Evolutionary conservation across 2,888 invertebrate species (phyloP).

Genomic region (Thereva nobilitata): DNA sequence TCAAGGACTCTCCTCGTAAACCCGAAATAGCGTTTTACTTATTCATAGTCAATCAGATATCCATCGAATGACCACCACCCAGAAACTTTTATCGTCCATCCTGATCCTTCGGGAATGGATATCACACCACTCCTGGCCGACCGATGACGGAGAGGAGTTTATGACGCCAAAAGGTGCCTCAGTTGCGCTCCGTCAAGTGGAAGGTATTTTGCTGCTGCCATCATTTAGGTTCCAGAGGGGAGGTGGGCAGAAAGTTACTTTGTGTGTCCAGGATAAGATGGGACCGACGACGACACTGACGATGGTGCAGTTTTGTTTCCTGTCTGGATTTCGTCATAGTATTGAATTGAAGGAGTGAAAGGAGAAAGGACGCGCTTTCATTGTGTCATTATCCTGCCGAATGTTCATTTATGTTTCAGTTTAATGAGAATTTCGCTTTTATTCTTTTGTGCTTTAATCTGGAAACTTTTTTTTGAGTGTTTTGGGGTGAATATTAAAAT

Average conservation of each 20-base stretch:
- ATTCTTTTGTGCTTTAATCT: slow-evolving; percentile 26
- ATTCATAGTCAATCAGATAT: slow-evolving; percentile 40
- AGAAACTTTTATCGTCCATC: slow-evolving; percentile 19
- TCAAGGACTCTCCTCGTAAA: slow-evolving; percentile 34
- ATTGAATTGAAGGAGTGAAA: not conserved
- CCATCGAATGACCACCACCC: slow-evolving; percentile 38
- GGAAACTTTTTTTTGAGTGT: not conserved
- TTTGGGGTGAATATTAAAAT: slow-evolving; percentile 3
- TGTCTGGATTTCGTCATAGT: slow-evolving; percentile 12
- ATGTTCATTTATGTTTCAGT: slow-evolving; percentile 33
- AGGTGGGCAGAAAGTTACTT: slow-evolving; percentile 6
- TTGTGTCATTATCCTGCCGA: slow-evolving; percentile 27
- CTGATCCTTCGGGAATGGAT: slow-evolving; percentile 8
- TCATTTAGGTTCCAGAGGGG: no score
- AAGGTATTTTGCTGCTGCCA: slow-evolving; percentile 8
- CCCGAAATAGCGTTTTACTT: slow-evolving; percentile 41
- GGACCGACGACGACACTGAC: not conserved
- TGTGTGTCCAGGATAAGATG: slow-evolving; percentile 22
- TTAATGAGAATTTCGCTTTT: slow-evolving; percentile 31
- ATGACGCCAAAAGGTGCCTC: slow-evolving; percentile 25
- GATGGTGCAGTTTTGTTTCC: slow-evolving; percentile 28
- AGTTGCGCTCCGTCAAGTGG: slow-evolving; percentile 29
- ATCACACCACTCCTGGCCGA: slow-evolving; percentile 4
- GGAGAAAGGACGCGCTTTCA: slow-evolving; percentile 18
- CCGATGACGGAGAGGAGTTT: not conserved